phyloP scores from a whole-genome alignment of 2,797 vertebrate genomes.

The Vultur gryphus region DNA sequence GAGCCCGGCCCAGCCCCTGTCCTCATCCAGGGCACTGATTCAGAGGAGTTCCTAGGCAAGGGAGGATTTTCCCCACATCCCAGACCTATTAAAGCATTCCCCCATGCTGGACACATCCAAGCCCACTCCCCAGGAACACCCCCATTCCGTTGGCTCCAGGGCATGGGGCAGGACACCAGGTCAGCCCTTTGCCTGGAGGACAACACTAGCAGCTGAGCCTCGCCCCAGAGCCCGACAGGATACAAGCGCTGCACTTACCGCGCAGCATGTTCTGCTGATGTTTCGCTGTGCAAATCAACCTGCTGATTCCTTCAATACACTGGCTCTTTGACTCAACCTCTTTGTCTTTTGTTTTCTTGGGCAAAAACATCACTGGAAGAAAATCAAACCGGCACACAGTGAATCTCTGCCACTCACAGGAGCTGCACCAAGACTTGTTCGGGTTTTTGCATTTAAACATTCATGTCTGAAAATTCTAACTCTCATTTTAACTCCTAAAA shows the following conservation, averaged over 20 bases:
- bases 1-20: neutral
- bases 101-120: neutral
- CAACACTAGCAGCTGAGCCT: neutral
- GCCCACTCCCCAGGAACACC: neutral
- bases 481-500: neutral
- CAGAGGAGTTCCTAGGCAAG: neutral
- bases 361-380: conserved; percentile 94
- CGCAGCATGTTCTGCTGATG: conserved; percentile 98
- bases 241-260: conserved; percentile 53
- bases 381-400: conserved; percentile 4
- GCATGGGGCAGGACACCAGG: neutral
- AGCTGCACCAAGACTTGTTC: neutral
- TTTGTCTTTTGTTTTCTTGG: conserved; percentile 97
- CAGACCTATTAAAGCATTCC: neutral
- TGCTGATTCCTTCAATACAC: conserved; percentile 95
- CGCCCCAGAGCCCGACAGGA: fast-evolving
- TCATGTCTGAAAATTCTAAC: neutral
- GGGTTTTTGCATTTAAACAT: neutral
- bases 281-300: conserved; percentile 97
- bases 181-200: neutral
- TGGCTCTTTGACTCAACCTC: conserved; percentile 95
- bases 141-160: fast-evolving
- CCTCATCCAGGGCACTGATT: neutral
- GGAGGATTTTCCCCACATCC: neutral
- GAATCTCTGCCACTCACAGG: neutral